Percentiles rank a stretch among this genome's conserved stretches.
Evolutionary conservation across 2,113 vertebrate species (phyloP).

Genomic region (Nyctereutes procyonoides): DNA sequence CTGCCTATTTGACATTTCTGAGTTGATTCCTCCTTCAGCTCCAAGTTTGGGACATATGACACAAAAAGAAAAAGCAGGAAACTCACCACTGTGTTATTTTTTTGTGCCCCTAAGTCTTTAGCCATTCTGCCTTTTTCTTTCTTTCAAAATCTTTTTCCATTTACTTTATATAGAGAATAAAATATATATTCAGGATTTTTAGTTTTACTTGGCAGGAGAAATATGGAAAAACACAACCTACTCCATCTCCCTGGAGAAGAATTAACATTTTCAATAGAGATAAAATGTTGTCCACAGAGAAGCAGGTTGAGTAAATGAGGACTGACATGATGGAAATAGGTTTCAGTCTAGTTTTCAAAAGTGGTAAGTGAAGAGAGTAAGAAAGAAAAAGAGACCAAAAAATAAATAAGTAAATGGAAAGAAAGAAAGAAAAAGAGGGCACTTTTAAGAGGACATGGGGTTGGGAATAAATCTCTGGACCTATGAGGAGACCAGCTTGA

Average conservation of each 20-base stretch:
- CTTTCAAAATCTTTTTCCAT: neutral
- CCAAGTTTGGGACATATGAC: neutral
- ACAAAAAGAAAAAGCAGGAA: neutral
- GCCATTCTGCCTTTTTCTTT: neutral
- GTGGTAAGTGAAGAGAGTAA: neutral
- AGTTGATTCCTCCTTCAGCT: neutral
- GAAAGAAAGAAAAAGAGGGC: neutral
- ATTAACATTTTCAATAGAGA: neutral
- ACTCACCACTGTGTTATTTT: neutral
- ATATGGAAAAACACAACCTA: neutral
- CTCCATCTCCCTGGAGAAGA: neutral
- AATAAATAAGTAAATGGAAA: neutral
- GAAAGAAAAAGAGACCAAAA: neutral
- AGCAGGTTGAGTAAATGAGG: neutral
- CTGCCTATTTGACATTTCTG: neutral
- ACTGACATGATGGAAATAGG: neutral
- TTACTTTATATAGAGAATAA: neutral
- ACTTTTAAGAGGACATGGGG: neutral
- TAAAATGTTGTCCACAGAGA: neutral
- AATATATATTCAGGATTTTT: neutral
- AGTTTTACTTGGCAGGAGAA: neutral
- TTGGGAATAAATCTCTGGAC: neutral
- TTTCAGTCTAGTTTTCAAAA: conserved; percentile 1
- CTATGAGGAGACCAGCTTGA: neutral
- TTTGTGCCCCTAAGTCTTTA: neutral